A percentile compares a stretch with the other conserved stretches of the same genome.
phyloP scores from a whole-genome alignment of 1,140 invertebrate genomes.

The Danaus plexippus region DNA sequence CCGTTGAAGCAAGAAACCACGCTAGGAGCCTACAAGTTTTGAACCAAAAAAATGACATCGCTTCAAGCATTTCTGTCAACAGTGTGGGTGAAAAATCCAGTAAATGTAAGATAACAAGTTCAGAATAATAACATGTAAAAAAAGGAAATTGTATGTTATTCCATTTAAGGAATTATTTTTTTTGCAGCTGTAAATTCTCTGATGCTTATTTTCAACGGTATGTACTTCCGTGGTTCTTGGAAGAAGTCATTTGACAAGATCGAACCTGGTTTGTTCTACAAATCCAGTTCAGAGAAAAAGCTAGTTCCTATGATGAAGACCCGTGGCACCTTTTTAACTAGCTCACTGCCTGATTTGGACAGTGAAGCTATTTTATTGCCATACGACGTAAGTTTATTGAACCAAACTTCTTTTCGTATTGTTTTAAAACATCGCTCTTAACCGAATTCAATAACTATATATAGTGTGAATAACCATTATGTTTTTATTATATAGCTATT shows the following conservation, averaged over 20 bases:
- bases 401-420: too few relatives aligned
- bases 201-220: slow-evolving; percentile 77
- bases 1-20: slow-evolving; percentile 73
- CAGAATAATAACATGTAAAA: background rate
- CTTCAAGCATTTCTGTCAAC: slow-evolving; percentile 68
- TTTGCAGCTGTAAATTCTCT: slow-evolving; percentile 43
- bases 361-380: slow-evolving; percentile 73
- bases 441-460: too few relatives aligned
- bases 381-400: slow-evolving; percentile 65
- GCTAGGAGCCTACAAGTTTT: slow-evolving; percentile 48
- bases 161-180: background rate
- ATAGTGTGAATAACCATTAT: too few relatives aligned
- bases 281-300: slow-evolving; percentile 71
- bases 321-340: slow-evolving; percentile 68
- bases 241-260: slow-evolving; percentile 65
- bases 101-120: slow-evolving; percentile 42
- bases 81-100: slow-evolving; percentile 59
- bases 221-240: slow-evolving; percentile 75
- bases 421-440: too few relatives aligned
- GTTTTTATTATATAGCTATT: too few relatives aligned
- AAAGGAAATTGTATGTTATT: background rate
- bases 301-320: slow-evolving; percentile 73
- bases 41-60: slow-evolving; percentile 53
- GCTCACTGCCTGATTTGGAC: slow-evolving; percentile 70
- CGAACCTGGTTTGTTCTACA: slow-evolving; percentile 71